Base-by-base conservation (phyloP, 2,113 vertebrate species). In the Callocephalon fimbriatum region DNA sequence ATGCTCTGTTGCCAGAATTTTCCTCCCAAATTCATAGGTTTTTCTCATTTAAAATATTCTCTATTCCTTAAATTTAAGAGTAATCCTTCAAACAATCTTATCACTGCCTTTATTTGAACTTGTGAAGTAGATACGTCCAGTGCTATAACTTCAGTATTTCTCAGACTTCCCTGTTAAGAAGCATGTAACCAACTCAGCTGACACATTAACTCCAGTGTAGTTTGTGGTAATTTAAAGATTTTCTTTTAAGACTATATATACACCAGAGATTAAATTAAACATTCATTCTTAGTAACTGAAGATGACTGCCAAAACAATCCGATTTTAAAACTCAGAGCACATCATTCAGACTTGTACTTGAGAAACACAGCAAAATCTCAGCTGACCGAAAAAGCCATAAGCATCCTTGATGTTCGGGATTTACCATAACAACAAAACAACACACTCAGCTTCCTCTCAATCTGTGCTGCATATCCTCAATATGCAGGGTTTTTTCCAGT, bases 401-500 rank as follows among this genome's bases (percentile, higher is more conserved):
- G 9, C 17, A 86, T 50, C 35, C 37, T 62, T 61, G 70, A 62
- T 7, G 5, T 65, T 86, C 12, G 54, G 21, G 7, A 61, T 88
- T 92, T 80, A 27, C 7, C 16, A 16, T 20, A 62, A 77, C 85
- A 77, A 54, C 0, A 2, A 88, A 91, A 53, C 21, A 79, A 84
- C 5, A 8, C 7, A 12, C 20, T 18, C n/a, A 26, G 12, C 10
- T 80, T 42, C 22, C 35, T 37, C 27, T 93, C 29, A 48, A 27
- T 32, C 35, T 1, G 0, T 47, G 51, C 29, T 48, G 45, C 16
- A 62, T 14, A 31, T 11, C 6, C 15, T 31, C 32, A 71, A 53
- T 0, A 51, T 56, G 15, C 18, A 17, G 7, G 6, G 1, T 0
- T 6, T n/a, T 58, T 56, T 61, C 42, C 47, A 35, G 3, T 35